These are phyloP conservation scores for Tenodera sinensis DNA, from an alignment of 2,888 invertebrate species.

Conservation along the genomic window DNA sequence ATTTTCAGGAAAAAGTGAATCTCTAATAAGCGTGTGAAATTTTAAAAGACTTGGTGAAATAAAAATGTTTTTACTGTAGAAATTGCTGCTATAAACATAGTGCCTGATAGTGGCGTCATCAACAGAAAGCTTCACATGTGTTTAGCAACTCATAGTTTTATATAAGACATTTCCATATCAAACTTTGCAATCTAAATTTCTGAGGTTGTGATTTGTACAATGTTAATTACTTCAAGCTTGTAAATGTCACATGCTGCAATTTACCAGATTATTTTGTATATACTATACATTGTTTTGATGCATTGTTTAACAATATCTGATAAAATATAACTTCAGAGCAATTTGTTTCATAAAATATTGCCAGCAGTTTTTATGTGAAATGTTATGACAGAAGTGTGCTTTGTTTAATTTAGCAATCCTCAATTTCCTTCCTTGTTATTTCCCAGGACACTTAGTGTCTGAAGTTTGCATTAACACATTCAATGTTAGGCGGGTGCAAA, in stretches of 20 bases:
- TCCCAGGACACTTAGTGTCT: too few species aligned
- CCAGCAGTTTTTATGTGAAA: background rate
- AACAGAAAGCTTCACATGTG: too few species aligned
- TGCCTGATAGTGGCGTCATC: too few species aligned
- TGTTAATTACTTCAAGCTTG: background rate
- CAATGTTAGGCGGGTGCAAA: too few species aligned
- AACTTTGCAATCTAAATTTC: background rate
- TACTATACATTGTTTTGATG: background rate
- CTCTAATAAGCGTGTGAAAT: background rate
- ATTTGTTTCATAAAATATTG: background rate
- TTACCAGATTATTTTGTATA: background rate
- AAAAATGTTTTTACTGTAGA: too few species aligned
- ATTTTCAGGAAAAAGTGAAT: conserved; percentile 48
- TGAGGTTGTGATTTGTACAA: background rate
- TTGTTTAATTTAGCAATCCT: too few species aligned
- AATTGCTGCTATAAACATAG: too few species aligned
- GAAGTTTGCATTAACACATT: too few species aligned
- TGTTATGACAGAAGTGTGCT: too few species aligned
- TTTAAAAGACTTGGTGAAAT: too few species aligned
- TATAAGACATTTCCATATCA: background rate
- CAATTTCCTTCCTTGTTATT: too few species aligned
- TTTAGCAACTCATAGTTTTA: background rate
- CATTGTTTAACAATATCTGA: background rate
- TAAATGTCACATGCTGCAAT: background rate
- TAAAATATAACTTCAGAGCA: background rate